A percentile compares a stretch with the other conserved stretches of the same genome.
Conservation (phyloP, 2,797 vertebrate genomes). For the Tangara arthus region DNA sequence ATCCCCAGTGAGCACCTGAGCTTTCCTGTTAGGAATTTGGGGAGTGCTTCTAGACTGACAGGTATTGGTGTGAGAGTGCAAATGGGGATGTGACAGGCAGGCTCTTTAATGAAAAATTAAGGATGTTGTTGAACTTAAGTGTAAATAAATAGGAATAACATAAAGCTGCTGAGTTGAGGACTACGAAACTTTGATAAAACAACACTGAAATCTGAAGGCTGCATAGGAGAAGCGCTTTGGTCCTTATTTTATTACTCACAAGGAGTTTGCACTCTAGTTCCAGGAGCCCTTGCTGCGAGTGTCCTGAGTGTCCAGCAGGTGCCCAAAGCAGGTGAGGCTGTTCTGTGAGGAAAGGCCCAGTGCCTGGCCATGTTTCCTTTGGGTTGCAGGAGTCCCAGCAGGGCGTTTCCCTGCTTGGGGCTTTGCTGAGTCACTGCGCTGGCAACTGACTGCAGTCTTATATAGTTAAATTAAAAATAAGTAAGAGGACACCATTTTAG, state of each 20-base stretch:
- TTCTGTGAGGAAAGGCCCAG: neutral
- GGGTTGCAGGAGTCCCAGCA: neutral
- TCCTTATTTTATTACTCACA: neutral
- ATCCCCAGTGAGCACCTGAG: neutral
- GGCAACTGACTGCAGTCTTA: neutral
- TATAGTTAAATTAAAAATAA: conserved; percentile 2
- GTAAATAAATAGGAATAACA: neutral
- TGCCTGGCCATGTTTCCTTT: neutral
- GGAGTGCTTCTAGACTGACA: neutral
- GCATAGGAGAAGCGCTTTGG: neutral
- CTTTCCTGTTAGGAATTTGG: neutral
- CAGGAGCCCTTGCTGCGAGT: neutral
- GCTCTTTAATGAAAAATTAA: neutral
- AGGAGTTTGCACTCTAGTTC: neutral
- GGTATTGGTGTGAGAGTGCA: rapidly evolving
- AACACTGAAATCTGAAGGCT: neutral
- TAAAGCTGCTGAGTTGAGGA: neutral
- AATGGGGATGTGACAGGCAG: neutral
- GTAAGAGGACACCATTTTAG: neutral
- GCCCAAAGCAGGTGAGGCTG: neutral
- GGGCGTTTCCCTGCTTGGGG: neutral
- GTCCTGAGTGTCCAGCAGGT: neutral
- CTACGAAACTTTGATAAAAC: neutral
- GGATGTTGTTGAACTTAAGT: neutral
- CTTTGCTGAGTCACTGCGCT: neutral